These are phyloP conservation scores for Agelas oroides DNA, from an alignment of 37 sponge, comb jelly and placozoan genomes.

Conservation along the genomic window DNA sequence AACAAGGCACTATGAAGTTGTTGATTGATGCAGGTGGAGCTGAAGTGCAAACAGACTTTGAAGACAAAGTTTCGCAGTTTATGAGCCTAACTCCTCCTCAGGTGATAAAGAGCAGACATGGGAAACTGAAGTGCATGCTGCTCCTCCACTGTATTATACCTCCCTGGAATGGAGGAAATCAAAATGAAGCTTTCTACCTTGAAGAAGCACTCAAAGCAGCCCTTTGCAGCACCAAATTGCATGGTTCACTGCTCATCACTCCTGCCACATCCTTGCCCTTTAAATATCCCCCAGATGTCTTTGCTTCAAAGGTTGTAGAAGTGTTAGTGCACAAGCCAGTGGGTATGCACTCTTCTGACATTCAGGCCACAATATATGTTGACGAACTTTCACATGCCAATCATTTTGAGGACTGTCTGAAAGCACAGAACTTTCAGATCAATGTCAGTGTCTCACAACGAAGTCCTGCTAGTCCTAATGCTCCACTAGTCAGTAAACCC, in stretches of 20 bases:
- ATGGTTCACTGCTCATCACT: constrained; percentile 17
- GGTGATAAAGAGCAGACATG: constrained; percentile 11
- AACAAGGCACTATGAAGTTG: not conserved
- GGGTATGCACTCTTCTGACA: not conserved
- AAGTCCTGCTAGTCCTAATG: not conserved
- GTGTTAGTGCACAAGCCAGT: not conserved
- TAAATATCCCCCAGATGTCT: constrained; percentile 28
- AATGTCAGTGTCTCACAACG: not conserved
- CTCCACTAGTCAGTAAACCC: not conserved
- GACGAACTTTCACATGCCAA: not conserved
- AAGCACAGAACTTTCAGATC: not conserved
- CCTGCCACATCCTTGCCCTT: constrained; percentile 19
- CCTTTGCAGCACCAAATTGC: not conserved
- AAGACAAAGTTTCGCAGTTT: not conserved
- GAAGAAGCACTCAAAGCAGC: constrained; percentile 3
- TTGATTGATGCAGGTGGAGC: constrained; percentile 24
- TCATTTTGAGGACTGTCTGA: constrained; percentile 1
- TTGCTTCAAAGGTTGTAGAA: not conserved
- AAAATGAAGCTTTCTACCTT: not conserved
- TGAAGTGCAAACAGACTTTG: not conserved
- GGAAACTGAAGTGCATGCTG: constrained; percentile 15
- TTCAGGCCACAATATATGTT: constrained; percentile 18
- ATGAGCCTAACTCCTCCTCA: not conserved
- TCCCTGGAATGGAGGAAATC: not conserved
- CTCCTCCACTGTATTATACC: constrained; percentile 32